Evolutionary conservation across 2,888 invertebrate genomes (phyloP), one percentile per base, ranked within the genome.

Genomic region (Parascotia fuliginaria): DNA sequence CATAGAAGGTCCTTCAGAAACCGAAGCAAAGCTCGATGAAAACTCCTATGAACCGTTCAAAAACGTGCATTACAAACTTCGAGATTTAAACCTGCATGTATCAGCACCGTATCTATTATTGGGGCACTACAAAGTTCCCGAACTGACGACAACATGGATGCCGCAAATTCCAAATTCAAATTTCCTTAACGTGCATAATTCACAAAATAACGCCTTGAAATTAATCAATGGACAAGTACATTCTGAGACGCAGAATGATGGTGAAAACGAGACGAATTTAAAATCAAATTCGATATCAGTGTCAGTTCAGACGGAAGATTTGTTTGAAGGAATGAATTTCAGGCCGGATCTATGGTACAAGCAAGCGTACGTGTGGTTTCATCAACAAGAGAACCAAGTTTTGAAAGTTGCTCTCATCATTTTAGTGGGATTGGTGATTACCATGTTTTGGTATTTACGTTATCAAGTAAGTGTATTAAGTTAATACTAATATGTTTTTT

Each of bases 391-490:
- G 65, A 96, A 96, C 75, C 95, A 95, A 73, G 95, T 93, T 2
- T 82, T 96, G 0, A 96, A 96, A 81, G 89, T 96, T 34, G 92
- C 94, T 13, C 80, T 96, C 1, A 94, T 96, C 24, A 92, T 96
- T 44, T 87, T 96, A 37, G 92, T 94, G 22, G 94, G 95, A 37
- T 92, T 95, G 55, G 94, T 96, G 47, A 91, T 96, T 51, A 93
- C 94, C 13, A 94, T 96, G 94, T 95, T 95, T 77, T 96, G 95
- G 95, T 96, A 96, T 77, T 92, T 96, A 31, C 93, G 95, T 73
- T 94, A 94, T 81, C 95, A 96, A 87, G 95, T 95, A 77, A 89
- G 7, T 31, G 31, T 31, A 19, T 9, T 9, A n/a, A n/a, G n/a
- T n/a, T n/a, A n/a, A n/a, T n/a, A n/a, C n/a, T n/a, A n/a, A n/a